phyloP scores from a whole-genome alignment of 1,140 invertebrate genomes.

The Pseudoatta argentina region DNA sequence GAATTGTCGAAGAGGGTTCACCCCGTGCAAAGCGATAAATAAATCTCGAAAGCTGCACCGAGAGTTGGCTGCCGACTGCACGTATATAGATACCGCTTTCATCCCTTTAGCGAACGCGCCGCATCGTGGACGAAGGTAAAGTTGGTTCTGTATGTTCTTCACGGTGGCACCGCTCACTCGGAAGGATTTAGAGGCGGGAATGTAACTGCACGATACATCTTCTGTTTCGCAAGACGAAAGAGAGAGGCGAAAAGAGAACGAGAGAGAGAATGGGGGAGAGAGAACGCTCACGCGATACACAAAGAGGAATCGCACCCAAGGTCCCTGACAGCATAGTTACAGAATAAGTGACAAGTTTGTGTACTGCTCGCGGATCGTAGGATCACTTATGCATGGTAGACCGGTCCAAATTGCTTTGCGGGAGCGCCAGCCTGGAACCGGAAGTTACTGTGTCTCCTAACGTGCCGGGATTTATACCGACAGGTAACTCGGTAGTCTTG shows the following conservation, averaged over 20 bases:
- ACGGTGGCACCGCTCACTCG: conserved; percentile 72
- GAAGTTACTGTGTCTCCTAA: conserved; percentile 76
- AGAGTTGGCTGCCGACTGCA: conserved; percentile 46
- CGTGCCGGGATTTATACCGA: conserved; percentile 70
- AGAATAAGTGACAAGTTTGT: conserved; percentile 82
- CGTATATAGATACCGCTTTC: conserved; percentile 73
- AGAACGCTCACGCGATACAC: conserved; percentile 6
- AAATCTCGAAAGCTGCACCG: conserved; percentile 72
- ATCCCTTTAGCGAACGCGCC: conserved; percentile 68
- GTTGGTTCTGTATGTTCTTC: conserved; percentile 72
- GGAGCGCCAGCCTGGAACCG: conserved; percentile 68
- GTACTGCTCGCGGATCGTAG: conserved; percentile 76
- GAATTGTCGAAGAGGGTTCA: conserved; percentile 67
- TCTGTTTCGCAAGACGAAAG: conserved; percentile 32
- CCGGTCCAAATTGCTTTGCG: conserved; percentile 75
- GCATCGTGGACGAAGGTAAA: conserved; percentile 55
- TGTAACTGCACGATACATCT: conserved; percentile 72
- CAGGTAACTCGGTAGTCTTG: conserved; percentile 65
- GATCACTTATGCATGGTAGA: conserved; percentile 78
- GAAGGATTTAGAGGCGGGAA: conserved; percentile 74
- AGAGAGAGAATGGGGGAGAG: background rate
- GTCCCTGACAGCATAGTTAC: conserved; percentile 71
- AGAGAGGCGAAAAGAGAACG: conserved; percentile 32
- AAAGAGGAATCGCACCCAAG: conserved; percentile 64
- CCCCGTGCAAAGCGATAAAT: conserved; percentile 68